Evolutionary conservation across 2,797 vertebrate genomes (phyloP).

Genomic region (Strix occidentalis): DNA sequence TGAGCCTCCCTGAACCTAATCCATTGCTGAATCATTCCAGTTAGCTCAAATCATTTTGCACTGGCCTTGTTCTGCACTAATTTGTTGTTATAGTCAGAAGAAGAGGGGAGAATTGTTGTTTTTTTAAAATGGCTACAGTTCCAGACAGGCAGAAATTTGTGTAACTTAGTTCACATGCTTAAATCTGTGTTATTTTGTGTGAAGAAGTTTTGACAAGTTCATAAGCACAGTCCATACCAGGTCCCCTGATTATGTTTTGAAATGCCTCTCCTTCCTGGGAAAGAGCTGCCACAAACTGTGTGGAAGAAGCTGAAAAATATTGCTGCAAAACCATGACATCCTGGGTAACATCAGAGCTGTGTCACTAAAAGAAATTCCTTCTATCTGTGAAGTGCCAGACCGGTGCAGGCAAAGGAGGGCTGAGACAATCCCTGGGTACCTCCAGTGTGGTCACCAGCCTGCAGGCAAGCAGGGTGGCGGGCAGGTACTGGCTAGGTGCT

Average conservation of each 20-base stretch:
- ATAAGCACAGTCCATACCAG: background rate
- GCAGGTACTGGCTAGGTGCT: background rate
- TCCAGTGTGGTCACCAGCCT: background rate
- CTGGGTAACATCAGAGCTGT: background rate
- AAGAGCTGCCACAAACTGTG: background rate
- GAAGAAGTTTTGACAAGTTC: background rate
- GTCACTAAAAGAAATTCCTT: background rate
- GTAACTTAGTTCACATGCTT: background rate
- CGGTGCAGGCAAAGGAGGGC: background rate
- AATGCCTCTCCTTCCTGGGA: background rate
- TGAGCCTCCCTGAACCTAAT: background rate
- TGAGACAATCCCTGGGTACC: background rate
- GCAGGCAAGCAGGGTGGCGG: background rate
- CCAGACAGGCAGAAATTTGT: background rate
- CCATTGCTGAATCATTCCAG: background rate
- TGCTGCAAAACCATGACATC: background rate
- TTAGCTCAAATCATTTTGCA: background rate
- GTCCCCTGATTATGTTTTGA: background rate
- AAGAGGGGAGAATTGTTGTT: background rate
- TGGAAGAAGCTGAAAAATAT: background rate
- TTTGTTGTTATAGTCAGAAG: background rate
- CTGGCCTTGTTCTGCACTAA: background rate
- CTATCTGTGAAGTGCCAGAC: background rate
- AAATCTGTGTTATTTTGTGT: background rate
- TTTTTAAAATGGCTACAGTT: background rate